Conservation (phyloP, 2,797 vertebrate species). For the Eidolon dupreanum region DNA sequence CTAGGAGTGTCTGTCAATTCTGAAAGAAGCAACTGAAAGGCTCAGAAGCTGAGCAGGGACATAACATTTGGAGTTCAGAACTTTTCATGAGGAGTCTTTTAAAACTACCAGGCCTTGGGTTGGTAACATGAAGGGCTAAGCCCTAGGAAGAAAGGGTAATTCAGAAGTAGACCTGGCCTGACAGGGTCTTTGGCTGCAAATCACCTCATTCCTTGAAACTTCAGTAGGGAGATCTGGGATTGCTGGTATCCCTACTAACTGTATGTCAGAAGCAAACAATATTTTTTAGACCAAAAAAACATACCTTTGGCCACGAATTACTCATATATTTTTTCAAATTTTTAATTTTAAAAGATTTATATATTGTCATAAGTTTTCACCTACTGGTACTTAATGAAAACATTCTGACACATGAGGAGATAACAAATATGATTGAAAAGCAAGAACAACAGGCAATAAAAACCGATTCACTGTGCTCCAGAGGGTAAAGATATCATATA, state of each 20-base stretch:
- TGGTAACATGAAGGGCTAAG: not conserved
- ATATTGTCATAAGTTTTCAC: not conserved
- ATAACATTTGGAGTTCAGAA: not conserved
- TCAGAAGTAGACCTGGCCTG: not conserved
- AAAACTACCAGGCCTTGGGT: not conserved
- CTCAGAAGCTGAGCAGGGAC: not conserved
- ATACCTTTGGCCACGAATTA: not conserved
- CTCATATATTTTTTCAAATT: not conserved
- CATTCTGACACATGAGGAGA: not conserved
- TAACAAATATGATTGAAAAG: not conserved
- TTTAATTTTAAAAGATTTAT: not conserved
- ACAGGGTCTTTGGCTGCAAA: not conserved
- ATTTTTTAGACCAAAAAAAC: not conserved
- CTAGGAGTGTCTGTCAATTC: not conserved
- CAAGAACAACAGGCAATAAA: not conserved
- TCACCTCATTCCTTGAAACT: not conserved
- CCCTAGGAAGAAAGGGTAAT: not conserved
- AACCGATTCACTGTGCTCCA: not conserved
- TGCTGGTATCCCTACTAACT: not conserved
- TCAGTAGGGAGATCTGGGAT: not conserved
- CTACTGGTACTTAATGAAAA: not conserved
- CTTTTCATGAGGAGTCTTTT: not conserved
- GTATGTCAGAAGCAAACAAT: not conserved
- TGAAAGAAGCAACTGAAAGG: not conserved
- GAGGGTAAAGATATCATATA: not conserved